These are phyloP conservation scores for Daboia siamensis DNA, from an alignment of 2,113 vertebrate species.

Conservation along the genomic window DNA sequence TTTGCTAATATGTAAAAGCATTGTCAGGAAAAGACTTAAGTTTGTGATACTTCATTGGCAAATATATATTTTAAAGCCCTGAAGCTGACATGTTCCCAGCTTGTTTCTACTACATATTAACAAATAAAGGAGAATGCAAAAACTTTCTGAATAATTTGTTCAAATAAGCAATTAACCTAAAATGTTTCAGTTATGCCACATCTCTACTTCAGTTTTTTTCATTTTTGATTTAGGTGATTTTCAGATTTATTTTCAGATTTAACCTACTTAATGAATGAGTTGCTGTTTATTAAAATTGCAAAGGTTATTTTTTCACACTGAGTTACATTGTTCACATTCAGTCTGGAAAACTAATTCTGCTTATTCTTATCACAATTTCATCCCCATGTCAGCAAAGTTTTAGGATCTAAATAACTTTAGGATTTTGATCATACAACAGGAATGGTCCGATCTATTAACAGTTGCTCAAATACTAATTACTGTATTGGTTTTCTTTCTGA, in stretches of 20 bases:
- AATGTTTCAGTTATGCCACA: no score
- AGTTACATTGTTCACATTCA: background rate
- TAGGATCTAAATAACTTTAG: background rate
- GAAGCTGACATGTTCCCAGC: no score
- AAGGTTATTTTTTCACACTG: background rate
- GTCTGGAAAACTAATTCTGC: background rate
- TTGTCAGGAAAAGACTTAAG: no score
- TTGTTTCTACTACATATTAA: no score
- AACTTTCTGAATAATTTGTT: background rate
- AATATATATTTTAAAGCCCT: no score
- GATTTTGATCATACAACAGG: background rate
- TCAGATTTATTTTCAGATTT: no score
- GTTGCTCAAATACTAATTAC: background rate
- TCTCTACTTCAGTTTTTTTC: no score
- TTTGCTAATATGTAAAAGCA: no score
- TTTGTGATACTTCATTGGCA: no score
- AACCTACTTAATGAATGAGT: no score
- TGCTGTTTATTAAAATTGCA: background rate
- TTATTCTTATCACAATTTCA: background rate
- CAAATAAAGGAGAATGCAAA: background rate
- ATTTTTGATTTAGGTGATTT: no score
- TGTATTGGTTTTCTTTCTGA: constrained; percentile 50
- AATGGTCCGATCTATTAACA: background rate
- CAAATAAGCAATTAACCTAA: background rate
- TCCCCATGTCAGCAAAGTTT: background rate